phyloP scores from a whole-genome alignment of 1,140 invertebrate genomes.

The Coenobita brevimanus region DNA sequence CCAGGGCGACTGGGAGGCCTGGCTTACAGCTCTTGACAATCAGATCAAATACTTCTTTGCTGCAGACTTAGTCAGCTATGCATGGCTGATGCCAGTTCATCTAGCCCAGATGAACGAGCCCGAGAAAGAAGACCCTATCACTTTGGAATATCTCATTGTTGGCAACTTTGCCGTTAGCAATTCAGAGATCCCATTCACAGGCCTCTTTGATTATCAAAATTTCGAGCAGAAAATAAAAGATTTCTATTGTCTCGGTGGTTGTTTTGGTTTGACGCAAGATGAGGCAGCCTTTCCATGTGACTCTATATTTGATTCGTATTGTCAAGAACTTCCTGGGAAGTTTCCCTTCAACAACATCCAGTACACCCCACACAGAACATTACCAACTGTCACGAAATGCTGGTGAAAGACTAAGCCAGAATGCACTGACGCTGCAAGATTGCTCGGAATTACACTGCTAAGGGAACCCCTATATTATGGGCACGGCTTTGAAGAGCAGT shows the following conservation, averaged over 20 bases:
- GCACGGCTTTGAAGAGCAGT: conserved; percentile 2
- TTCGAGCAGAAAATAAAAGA: neutral
- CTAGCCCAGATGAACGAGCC: too few species aligned
- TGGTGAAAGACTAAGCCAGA: conserved; percentile 4
- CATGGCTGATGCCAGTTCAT: too few species aligned
- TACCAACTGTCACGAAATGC: conserved; percentile 7
- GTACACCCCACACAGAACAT: conserved; percentile 9
- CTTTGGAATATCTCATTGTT: too few species aligned
- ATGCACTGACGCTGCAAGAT: conserved; percentile 17
- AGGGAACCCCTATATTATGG: conserved; percentile 14
- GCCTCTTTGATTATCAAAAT: neutral
- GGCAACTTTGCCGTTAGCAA: too few species aligned
- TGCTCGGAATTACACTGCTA: conserved; percentile 23
- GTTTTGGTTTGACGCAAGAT: neutral
- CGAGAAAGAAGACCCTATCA: too few species aligned
- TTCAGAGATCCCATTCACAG: conserved; percentile 31
- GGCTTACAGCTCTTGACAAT: neutral
- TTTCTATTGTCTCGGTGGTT: neutral
- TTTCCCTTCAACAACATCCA: conserved; percentile 15
- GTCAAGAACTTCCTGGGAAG: neutral
- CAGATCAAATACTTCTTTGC: neutral
- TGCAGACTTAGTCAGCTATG: too few species aligned
- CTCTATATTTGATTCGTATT: neutral
- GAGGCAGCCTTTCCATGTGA: neutral
- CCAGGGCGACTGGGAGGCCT: neutral